A percentile compares a stretch with the other conserved stretches of the same genome.
These are phyloP conservation scores for Pachyuromys duprasi DNA, from an alignment of 2,797 vertebrate species.

Conservation along the genomic window DNA sequence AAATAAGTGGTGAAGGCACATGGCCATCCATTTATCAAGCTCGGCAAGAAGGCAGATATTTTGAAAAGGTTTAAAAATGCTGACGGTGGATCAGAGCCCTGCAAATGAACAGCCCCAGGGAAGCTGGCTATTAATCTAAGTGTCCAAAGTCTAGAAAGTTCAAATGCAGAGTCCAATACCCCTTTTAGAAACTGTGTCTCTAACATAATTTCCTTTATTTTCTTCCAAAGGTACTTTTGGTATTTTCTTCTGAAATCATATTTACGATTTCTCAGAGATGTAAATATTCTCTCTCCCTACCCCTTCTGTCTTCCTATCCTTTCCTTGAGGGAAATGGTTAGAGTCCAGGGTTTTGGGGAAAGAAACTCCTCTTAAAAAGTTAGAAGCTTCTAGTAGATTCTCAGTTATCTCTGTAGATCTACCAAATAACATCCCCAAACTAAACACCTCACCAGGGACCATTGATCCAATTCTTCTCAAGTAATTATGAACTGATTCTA, in stretches of 20 bases:
- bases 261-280: constrained; percentile 9
- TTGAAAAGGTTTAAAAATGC: constrained; percentile 22
- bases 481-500: constrained; percentile 49
- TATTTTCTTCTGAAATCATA: constrained; percentile 58
- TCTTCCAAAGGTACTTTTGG: constrained; percentile 48
- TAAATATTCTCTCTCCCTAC: background rate
- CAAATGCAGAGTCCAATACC: background rate
- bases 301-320: background rate
- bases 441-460: constrained; percentile 39
- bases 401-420: constrained; percentile 38
- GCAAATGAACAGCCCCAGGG: constrained; percentile 18
- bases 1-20: background rate
- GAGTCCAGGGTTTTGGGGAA: background rate
- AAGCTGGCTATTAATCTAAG: constrained; percentile 40
- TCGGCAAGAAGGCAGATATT: constrained; percentile 32
- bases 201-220: constrained; percentile 47
- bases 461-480: background rate
- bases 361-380: constrained; percentile 19
- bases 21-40: constrained; percentile 3
- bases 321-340: constrained; percentile 27
- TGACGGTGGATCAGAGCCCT: background rate
- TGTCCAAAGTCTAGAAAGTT: constrained; percentile 54
- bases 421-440: constrained; percentile 55
- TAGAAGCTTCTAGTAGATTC: constrained; percentile 36
- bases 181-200: constrained; percentile 32